Conservation (phyloP, 2,888 invertebrate species). For the Acronicta psi region DNA sequence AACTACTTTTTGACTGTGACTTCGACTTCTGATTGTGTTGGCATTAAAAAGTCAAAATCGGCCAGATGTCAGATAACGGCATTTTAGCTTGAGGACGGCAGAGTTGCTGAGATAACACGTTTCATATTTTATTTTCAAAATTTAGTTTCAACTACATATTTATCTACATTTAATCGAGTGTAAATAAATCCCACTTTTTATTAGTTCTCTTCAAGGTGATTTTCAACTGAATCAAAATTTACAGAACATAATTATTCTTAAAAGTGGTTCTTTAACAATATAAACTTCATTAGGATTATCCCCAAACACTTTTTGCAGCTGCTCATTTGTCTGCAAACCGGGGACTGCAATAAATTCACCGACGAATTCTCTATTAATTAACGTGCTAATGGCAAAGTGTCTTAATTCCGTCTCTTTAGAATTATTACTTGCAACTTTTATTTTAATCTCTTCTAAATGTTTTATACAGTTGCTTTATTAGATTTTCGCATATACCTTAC, state of each 20-base stretch:
- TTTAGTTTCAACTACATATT: too few relatives aligned
- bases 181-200: too few relatives aligned
- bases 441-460: slow-evolving; percentile 40
- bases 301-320: slow-evolving; percentile 33
- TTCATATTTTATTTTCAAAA: too few relatives aligned
- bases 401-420: slow-evolving; percentile 36
- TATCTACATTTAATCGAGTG: too few relatives aligned
- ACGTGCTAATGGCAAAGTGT: slow-evolving; percentile 49
- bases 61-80: too few relatives aligned
- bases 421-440: slow-evolving; percentile 37
- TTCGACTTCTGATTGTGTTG: too few relatives aligned
- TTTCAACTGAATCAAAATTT: neutral
- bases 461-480: slow-evolving; percentile 16
- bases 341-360: slow-evolving; percentile 41
- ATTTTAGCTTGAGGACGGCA: too few relatives aligned
- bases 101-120: too few relatives aligned
- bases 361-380: slow-evolving; percentile 52
- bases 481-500: slow-evolving; percentile 1
- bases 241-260: too few relatives aligned
- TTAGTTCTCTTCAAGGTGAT: too few relatives aligned
- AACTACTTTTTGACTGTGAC: too few relatives aligned
- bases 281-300: slow-evolving; percentile 38
- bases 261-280: slow-evolving; percentile 7
- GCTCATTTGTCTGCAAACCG: slow-evolving; percentile 36
- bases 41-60: too few relatives aligned